Conservation (phyloP, 2,113 vertebrate genomes). For the Heteronetta atricapilla region DNA sequence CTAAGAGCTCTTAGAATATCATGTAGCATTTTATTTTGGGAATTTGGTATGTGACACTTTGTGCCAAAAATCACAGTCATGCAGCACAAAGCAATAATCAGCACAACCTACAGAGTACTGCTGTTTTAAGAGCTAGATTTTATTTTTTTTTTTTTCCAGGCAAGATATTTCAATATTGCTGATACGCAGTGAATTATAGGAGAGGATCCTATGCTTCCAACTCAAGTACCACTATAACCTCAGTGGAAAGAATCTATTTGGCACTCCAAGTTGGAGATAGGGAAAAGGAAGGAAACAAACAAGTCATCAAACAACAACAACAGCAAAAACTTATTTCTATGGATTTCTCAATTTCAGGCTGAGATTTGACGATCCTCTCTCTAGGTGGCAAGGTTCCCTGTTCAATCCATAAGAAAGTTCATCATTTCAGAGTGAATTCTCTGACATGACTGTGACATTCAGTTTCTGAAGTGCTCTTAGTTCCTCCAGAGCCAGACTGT, state of each 20-base stretch:
- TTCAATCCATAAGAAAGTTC: background rate
- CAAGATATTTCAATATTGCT: constrained; percentile 52
- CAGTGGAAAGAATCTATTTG: background rate
- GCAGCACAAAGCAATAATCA: constrained; percentile 78
- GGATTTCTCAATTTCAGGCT: background rate
- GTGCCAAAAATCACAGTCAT: constrained; percentile 79
- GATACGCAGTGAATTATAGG: constrained; percentile 20
- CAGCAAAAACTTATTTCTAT: background rate
- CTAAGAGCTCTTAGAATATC: constrained; percentile 69
- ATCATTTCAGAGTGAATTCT: background rate
- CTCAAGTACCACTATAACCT: constrained; percentile 10
- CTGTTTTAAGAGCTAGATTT: constrained; percentile 6
- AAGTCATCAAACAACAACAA: too few species aligned
- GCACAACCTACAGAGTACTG: constrained; percentile 73
- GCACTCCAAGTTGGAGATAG: background rate
- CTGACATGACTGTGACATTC: background rate
- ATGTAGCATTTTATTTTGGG: constrained; percentile 78
- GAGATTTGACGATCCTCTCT: background rate
- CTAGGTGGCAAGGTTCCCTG: background rate
- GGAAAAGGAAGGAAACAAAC: too few species aligned
- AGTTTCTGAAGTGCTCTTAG: background rate
- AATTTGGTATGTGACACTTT: constrained; percentile 69
- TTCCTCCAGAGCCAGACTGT: background rate
- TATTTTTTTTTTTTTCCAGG: background rate
- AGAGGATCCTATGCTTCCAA: constrained; percentile 14